phyloP scores from a whole-genome alignment of 2,113 vertebrate genomes.

The Phalacrocorax aristotelis region DNA sequence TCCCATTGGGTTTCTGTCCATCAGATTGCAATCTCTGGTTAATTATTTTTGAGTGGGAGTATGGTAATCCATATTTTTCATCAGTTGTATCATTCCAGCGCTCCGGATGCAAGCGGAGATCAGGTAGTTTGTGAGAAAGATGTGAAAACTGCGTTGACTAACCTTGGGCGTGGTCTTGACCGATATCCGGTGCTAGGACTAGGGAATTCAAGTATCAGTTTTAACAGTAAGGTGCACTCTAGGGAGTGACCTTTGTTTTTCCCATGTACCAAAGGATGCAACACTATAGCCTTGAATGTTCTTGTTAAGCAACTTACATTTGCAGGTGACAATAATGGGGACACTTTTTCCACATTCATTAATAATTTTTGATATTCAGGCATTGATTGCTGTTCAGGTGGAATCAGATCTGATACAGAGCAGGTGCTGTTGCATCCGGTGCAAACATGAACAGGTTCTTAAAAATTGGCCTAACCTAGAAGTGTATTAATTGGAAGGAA shows the following conservation, averaged over 20 bases:
- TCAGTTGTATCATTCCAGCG: background rate
- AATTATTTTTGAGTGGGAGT: background rate
- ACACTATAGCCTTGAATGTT: background rate
- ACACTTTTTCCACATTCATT: background rate
- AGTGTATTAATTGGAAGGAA: background rate
- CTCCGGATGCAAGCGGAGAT: background rate
- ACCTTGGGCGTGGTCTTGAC: background rate
- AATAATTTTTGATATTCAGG: background rate
- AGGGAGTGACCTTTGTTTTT: background rate
- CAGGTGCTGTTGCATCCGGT: background rate
- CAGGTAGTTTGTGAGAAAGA: background rate
- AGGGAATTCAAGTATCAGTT: background rate
- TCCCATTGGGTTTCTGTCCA: background rate
- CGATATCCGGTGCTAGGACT: background rate
- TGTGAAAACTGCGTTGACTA: background rate
- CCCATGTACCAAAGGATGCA: background rate
- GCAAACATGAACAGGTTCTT: background rate
- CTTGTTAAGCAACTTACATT: background rate
- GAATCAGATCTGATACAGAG: background rate
- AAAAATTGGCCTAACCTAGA: background rate
- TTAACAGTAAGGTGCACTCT: background rate
- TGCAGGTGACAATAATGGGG: background rate
- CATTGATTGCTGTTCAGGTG: background rate
- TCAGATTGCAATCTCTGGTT: background rate
- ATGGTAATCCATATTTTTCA: background rate